Conservation (phyloP, 53 echinoderm and acorn worm genomes). For the Paelopatides confundens region DNA sequence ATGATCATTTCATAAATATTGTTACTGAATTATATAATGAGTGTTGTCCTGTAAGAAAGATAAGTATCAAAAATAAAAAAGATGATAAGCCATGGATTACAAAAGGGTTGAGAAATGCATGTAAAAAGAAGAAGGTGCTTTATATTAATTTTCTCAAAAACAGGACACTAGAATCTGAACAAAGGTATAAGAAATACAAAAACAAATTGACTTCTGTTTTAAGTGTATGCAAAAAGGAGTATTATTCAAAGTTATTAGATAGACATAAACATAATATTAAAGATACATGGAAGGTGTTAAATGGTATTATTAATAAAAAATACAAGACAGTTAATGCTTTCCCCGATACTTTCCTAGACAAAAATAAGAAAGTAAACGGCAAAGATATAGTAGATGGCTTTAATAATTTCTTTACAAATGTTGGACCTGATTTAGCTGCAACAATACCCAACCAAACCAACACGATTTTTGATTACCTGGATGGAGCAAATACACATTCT, state of each 20-base stretch:
- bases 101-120: constrained; percentile 18
- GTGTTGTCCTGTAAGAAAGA: constrained; percentile 16
- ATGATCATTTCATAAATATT: constrained; percentile 27
- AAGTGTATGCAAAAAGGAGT: not conserved
- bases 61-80: not conserved
- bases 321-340: too few species aligned
- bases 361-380: not conserved
- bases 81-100: constrained; percentile 32
- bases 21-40: constrained; percentile 6
- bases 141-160: not conserved
- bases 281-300: too few species aligned
- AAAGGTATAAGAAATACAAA: not conserved
- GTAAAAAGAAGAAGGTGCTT: not conserved
- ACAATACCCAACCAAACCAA: not conserved
- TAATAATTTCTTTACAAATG: not conserved
- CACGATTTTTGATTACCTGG: not conserved
- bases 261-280: not conserved
- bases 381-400: not conserved
- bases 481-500: not conserved
- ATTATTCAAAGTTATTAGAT: not conserved
- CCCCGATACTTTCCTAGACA: too few species aligned
- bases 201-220: not conserved
- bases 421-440: not conserved
- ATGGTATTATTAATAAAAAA: too few species aligned
- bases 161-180: not conserved